A percentile compares a stretch with the other conserved stretches of the same genome.
These are phyloP conservation scores for Patiria miniata DNA, from an alignment of 35 echinoderm and acorn worm genomes.

Conservation along the genomic window DNA sequence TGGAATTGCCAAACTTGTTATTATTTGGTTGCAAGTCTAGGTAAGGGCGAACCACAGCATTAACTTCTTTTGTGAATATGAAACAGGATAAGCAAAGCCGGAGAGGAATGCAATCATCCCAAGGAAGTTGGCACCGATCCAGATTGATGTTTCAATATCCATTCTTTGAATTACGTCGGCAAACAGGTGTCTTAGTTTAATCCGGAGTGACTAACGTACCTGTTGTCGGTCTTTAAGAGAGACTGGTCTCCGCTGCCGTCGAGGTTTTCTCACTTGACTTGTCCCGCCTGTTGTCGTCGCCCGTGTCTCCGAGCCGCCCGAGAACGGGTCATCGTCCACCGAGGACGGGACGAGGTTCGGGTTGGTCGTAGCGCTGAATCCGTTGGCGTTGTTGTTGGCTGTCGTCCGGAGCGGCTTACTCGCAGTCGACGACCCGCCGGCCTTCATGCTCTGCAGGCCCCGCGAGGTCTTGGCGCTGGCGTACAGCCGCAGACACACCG, in stretches of 20 bases:
- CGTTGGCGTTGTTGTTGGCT: neutral
- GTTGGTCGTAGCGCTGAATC: neutral
- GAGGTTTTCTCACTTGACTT: neutral
- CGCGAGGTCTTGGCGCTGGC: conserved; percentile 45
- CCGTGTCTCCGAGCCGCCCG: neutral
- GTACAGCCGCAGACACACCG: conserved; percentile 53
- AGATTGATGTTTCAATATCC: too few relatives aligned
- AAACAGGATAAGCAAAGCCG: too few relatives aligned
- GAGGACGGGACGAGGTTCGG: conserved; percentile 8
- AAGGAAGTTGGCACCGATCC: too few relatives aligned
- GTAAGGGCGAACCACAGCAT: too few relatives aligned
- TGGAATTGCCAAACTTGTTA: too few relatives aligned
- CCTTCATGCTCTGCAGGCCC: conserved; percentile 60
- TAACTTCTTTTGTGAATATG: too few relatives aligned
- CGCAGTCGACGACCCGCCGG: neutral
- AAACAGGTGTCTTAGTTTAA: neutral
- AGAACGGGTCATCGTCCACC: neutral
- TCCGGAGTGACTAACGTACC: conserved; percentile 11
- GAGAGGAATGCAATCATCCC: too few relatives aligned
- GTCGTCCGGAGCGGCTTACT: neutral
- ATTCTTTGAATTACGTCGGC: too few relatives aligned
- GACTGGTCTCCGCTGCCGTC: conserved; percentile 16
- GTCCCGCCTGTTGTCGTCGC: neutral
- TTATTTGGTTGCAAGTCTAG: too few relatives aligned
- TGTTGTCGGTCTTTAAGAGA: conserved; percentile 42